Conservation (phyloP, 2,888 invertebrate genomes). For the Lamellibrachia columna region DNA sequence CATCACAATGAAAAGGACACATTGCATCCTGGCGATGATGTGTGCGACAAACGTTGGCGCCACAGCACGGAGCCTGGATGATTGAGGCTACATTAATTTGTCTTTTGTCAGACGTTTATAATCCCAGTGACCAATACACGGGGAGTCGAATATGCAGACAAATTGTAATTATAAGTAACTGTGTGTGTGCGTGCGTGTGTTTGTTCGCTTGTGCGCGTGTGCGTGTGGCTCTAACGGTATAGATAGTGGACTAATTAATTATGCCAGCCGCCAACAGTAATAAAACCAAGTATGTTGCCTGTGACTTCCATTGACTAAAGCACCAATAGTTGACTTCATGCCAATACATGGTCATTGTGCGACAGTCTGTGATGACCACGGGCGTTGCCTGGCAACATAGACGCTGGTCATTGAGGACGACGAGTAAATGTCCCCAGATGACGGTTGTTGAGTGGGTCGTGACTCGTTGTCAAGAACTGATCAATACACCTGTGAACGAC, state of each 20-base stretch:
- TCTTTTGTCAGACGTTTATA: no score
- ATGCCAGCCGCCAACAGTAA: background rate
- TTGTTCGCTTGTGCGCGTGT: no score
- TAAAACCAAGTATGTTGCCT: background rate
- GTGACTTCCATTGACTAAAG: background rate
- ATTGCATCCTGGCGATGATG: no score
- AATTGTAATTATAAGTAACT: no score
- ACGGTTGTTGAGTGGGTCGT: background rate
- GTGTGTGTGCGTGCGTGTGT: no score
- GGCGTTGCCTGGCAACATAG: background rate
- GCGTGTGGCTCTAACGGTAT: no score
- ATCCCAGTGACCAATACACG: no score
- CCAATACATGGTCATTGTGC: background rate
- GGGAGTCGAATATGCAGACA: no score
- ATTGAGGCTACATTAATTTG: no score
- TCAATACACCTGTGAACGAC: constrained; percentile 6
- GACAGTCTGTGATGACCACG: background rate
- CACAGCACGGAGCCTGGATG: no score
- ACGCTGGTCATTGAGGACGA: background rate
- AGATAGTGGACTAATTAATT: background rate
- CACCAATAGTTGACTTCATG: background rate
- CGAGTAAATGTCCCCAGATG: constrained; percentile 16
- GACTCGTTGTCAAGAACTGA: background rate
- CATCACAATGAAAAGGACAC: no score
- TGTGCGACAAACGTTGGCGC: no score